phyloP scores from a whole-genome alignment of 2,888 invertebrate species.

The Sialis lutaria region DNA sequence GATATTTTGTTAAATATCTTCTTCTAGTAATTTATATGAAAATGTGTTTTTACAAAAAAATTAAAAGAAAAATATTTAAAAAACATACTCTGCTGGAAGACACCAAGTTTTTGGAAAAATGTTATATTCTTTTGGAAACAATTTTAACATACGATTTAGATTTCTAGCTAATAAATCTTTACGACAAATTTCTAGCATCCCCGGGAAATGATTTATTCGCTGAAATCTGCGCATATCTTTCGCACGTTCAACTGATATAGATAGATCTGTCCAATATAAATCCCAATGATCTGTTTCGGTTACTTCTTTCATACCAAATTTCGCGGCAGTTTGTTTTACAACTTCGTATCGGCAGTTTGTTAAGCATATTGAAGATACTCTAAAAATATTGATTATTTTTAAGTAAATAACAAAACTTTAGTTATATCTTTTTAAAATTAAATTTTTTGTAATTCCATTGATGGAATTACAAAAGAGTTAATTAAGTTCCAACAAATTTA shows the following conservation, averaged over 20 bases:
- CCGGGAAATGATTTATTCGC: slow-evolving; percentile 83
- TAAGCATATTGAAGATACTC: slow-evolving; percentile 39
- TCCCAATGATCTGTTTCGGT: slow-evolving; percentile 73
- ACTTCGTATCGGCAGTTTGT: slow-evolving; percentile 57
- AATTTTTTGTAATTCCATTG: too few relatives aligned
- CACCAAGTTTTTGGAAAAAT: slow-evolving; percentile 92
- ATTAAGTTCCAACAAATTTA: too few relatives aligned
- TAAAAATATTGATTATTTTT: neutral
- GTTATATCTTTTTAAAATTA: too few relatives aligned
- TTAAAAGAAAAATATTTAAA: neutral
- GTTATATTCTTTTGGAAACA: slow-evolving; percentile 78
- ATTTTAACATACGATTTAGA: slow-evolving; percentile 73
- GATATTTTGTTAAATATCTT: too few relatives aligned
- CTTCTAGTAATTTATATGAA: too few relatives aligned
- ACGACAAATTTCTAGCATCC: slow-evolving; percentile 33
- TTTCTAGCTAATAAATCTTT: slow-evolving; percentile 82
- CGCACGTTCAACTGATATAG: slow-evolving; percentile 68
- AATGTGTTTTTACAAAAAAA: neutral
- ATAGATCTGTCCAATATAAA: slow-evolving; percentile 79
- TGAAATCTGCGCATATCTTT: slow-evolving; percentile 87
- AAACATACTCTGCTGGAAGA: slow-evolving; percentile 70
- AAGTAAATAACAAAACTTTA: too few relatives aligned
- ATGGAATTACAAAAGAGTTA: too few relatives aligned
- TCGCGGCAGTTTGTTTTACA: slow-evolving; percentile 48
- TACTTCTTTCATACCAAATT: slow-evolving; percentile 60